Evolutionary conservation across 2,888 invertebrate genomes (phyloP).

Genomic region (Cristatella mucedo): DNA sequence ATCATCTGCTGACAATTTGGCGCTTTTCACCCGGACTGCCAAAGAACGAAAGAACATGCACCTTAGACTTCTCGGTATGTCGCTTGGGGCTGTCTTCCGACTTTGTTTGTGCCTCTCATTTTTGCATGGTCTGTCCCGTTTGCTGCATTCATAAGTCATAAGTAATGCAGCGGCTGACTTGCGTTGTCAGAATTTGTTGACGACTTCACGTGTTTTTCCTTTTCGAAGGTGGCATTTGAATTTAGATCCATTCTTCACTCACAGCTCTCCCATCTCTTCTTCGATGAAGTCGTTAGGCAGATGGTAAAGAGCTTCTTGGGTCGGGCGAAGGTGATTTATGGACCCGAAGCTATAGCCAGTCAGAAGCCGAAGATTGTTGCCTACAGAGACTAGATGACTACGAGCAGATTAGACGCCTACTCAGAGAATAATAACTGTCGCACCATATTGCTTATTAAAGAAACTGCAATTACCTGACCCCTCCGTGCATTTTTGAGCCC

Average conservation of each 20-base stretch:
- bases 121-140: not conserved
- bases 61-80: conserved; percentile 64
- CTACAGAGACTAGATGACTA: conserved; percentile 12
- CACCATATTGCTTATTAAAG: no score
- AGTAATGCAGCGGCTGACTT: not conserved
- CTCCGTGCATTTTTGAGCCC: no score
- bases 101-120: not conserved
- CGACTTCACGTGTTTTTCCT: conserved; percentile 6
- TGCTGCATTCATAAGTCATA: not conserved
- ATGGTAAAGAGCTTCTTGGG: conserved; percentile 85
- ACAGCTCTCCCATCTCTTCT: conserved; percentile 74
- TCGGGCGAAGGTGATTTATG: conserved; percentile 64
- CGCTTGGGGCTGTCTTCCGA: not conserved
- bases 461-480: no score
- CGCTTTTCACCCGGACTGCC: conserved; percentile 68
- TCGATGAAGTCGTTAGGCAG: conserved; percentile 82
- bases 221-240: conserved; percentile 51
- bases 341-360: conserved; percentile 39
- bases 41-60: conserved; percentile 58
- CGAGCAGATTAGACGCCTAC: no score
- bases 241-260: conserved; percentile 76
- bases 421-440: no score
- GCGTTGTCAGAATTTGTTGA: not conserved
- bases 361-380: conserved; percentile 10
- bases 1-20: conserved; percentile 76